A percentile compares a stretch with the other conserved stretches of the same genome.
Conservation (phyloP, 2,888 invertebrate species). For the Orthosia cruda region DNA sequence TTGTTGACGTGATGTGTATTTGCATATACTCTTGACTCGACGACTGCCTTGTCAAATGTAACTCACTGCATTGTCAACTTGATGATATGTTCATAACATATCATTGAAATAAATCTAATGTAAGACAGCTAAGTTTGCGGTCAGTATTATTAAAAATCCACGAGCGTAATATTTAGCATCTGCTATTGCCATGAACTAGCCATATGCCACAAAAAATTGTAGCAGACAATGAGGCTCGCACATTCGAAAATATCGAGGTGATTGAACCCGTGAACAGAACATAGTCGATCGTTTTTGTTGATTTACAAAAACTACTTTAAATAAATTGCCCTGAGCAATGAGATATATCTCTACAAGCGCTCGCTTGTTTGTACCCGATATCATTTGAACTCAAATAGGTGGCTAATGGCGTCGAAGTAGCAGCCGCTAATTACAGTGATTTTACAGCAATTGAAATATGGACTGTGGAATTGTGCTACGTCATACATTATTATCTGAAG, state of each 20-base stretch:
- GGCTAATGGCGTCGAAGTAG: constrained; percentile 65
- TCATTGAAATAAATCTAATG: constrained; percentile 42
- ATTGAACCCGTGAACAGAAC: constrained; percentile 84
- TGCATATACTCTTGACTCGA: constrained; percentile 85
- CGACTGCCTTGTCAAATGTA: constrained; percentile 81
- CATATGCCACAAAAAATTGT: constrained; percentile 88
- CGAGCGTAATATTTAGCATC: constrained; percentile 75
- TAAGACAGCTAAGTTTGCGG: constrained; percentile 36
- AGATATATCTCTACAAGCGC: constrained; percentile 72
- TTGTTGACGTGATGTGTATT: constrained; percentile 84
- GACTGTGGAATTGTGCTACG: constrained; percentile 27
- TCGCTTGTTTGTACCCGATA: constrained; percentile 71
- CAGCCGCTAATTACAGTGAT: constrained; percentile 64
- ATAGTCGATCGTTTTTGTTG: constrained; percentile 87
- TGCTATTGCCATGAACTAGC: constrained; percentile 82
- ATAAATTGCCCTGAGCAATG: constrained; percentile 82
- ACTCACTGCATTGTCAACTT: constrained; percentile 78
- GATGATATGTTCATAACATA: constrained; percentile 70
- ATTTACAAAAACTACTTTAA: constrained; percentile 85
- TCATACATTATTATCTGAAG: constrained; percentile 38
- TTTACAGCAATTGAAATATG: constrained; percentile 44
- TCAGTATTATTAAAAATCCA: constrained; percentile 56
- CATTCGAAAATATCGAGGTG: constrained; percentile 89
- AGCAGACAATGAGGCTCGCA: constrained; percentile 89
- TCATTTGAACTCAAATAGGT: constrained; percentile 65